phyloP scores from a whole-genome alignment of 1,140 invertebrate species.

The Eurytemora carolleeae region DNA sequence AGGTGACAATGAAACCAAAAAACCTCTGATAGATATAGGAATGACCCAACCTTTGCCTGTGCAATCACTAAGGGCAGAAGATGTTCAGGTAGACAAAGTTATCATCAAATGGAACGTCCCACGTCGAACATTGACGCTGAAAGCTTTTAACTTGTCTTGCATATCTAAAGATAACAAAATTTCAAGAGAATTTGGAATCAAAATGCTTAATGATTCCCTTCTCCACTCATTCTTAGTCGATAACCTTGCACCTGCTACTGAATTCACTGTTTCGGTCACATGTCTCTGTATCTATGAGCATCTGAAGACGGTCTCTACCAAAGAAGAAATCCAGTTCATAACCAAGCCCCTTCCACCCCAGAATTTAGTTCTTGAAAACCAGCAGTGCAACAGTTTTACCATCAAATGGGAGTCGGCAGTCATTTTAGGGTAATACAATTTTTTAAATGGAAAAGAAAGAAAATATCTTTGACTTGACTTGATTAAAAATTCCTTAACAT shows the following conservation, averaged over 20 bases:
- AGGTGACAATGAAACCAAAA: background rate
- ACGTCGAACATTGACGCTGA: background rate
- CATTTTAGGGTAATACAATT: too few species aligned
- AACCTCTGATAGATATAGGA: background rate
- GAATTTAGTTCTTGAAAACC: background rate
- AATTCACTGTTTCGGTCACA: slow-evolving; percentile 1
- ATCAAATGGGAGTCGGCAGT: too few species aligned
- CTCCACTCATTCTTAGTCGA: background rate
- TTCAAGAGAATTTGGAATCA: background rate
- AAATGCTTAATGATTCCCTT: background rate
- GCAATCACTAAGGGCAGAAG: background rate
- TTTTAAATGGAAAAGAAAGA: too few species aligned
- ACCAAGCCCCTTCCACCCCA: background rate
- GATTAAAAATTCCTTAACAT: too few species aligned
- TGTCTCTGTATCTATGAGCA: slow-evolving; percentile 2
- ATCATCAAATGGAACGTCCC: background rate
- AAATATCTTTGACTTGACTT: too few species aligned
- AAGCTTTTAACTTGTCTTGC: background rate
- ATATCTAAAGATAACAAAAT: background rate
- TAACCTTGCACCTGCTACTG: background rate
- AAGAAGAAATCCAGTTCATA: background rate
- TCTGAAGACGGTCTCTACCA: background rate
- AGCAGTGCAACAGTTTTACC: too few species aligned
- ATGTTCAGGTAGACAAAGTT: background rate
- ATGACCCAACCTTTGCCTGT: background rate